Conservation (phyloP, 2,797 vertebrate species). For the Enteromius anoplus region DNA sequence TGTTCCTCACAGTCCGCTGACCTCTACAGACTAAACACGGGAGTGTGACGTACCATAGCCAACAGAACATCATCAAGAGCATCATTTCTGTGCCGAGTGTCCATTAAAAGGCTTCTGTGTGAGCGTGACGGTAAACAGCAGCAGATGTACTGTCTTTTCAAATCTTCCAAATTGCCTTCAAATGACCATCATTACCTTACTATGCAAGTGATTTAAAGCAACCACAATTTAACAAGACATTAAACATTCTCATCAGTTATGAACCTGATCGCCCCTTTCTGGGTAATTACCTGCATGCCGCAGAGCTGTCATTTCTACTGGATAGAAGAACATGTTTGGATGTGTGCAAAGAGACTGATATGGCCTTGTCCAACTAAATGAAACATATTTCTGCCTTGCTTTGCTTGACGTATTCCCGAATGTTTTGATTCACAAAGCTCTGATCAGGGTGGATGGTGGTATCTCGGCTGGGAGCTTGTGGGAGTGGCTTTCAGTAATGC, state of each 20-base stretch:
- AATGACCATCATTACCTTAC: conserved; percentile 39
- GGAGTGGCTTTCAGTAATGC: conserved; percentile 29
- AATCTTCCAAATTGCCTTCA: conserved; percentile 28
- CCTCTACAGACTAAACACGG: background rate
- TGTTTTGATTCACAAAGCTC: conserved; percentile 1
- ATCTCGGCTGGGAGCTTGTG: background rate
- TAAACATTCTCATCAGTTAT: conserved; percentile 16
- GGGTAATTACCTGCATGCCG: conserved; percentile 25
- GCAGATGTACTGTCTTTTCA: conserved; percentile 34
- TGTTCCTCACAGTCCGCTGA: background rate
- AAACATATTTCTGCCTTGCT: background rate
- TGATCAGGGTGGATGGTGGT: background rate
- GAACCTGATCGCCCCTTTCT: conserved; percentile 6
- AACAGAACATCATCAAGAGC: conserved; percentile 6
- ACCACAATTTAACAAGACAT: conserved; percentile 22
- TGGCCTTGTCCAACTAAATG: background rate
- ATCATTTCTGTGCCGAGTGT: background rate
- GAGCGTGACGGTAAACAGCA: conserved; percentile 27
- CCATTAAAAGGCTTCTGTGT: conserved; percentile 26
- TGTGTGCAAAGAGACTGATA: conserved; percentile 10
- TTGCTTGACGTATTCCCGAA: background rate
- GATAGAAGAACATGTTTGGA: background rate
- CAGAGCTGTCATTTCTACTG: conserved; percentile 10
- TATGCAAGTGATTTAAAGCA: conserved; percentile 36
- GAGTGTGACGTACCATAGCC: background rate